Percentiles rank a stretch among this genome's conserved stretches.
Conservation (phyloP, 1,140 invertebrate species). For the Thaumatotibia leucotreta region DNA sequence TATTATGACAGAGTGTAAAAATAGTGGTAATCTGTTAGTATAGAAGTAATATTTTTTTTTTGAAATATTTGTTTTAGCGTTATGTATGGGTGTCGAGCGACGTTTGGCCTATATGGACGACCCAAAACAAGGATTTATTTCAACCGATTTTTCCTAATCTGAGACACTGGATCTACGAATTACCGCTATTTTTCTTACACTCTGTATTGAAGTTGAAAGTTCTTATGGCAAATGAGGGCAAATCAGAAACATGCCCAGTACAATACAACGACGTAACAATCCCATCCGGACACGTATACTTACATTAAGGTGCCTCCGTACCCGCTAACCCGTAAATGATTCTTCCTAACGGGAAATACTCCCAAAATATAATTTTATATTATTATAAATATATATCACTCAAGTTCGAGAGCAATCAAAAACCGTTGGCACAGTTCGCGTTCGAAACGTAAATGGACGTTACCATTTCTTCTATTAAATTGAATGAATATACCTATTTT, state of each 20-base stretch:
- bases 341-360: background rate
- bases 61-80: too few relatives aligned
- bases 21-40: too few relatives aligned
- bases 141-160: too few relatives aligned
- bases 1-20: too few relatives aligned
- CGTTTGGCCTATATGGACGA: too few relatives aligned
- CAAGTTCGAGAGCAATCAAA: background rate
- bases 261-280: background rate
- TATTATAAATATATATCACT: slow-evolving; percentile 14
- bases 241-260: background rate
- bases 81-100: too few relatives aligned
- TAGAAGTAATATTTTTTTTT: too few relatives aligned
- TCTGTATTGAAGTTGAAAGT: too few relatives aligned
- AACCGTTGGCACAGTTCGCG: slow-evolving; percentile 3
- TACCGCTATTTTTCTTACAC: too few relatives aligned
- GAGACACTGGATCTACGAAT: too few relatives aligned
- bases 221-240: background rate
- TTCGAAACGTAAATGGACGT: background rate
- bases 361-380: slow-evolving; percentile 15
- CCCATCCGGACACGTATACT: slow-evolving; percentile 1
- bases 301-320: slow-evolving; percentile 5
- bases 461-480: background rate
- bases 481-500: too few relatives aligned
- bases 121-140: too few relatives aligned
- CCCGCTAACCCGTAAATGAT: background rate